These are phyloP conservation scores for Esox niger DNA, from an alignment of 2,113 vertebrate species.

Conservation along the genomic window DNA sequence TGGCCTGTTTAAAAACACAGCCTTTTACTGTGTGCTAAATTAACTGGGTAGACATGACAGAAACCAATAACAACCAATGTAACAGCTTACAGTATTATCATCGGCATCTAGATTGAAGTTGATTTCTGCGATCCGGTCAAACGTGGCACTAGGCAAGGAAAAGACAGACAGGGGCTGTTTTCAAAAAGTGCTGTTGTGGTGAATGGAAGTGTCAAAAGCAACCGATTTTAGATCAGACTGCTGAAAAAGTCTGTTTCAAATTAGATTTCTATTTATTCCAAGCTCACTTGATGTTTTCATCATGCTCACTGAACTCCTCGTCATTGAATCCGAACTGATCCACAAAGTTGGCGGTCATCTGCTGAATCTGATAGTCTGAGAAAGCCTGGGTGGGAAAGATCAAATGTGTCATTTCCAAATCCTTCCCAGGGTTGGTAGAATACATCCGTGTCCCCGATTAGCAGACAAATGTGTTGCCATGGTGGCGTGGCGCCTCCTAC, in stretches of 20 bases:
- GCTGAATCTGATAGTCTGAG: slow-evolving; percentile 97
- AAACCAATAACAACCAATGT: no score
- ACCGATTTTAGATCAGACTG: background rate
- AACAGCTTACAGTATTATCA: slow-evolving; percentile 87
- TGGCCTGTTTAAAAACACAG: slow-evolving; percentile 74
- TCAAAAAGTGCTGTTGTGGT: no score
- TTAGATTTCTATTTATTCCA: background rate
- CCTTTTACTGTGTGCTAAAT: background rate
- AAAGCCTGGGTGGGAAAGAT: slow-evolving; percentile 76
- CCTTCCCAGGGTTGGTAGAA: no score
- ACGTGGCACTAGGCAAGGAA: slow-evolving; percentile 76
- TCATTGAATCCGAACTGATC: slow-evolving; percentile 98
- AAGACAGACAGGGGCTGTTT: slow-evolving; percentile 3
- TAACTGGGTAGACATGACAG: background rate
- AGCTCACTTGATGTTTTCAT: slow-evolving; percentile 91
- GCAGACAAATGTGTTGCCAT: background rate
- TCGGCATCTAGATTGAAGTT: slow-evolving; percentile 91
- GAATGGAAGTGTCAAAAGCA: no score
- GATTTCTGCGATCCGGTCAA: slow-evolving; percentile 94
- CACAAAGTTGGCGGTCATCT: slow-evolving; percentile 95
- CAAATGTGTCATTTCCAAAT: background rate
- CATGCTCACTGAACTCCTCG: slow-evolving; percentile 94
- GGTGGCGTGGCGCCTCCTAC: slow-evolving; percentile 57
- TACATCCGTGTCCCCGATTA: no score
- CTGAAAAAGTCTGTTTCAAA: background rate